Evolutionary conservation across 1,140 invertebrate genomes (phyloP).

Genomic region (Chrysomallon squamiferum): DNA sequence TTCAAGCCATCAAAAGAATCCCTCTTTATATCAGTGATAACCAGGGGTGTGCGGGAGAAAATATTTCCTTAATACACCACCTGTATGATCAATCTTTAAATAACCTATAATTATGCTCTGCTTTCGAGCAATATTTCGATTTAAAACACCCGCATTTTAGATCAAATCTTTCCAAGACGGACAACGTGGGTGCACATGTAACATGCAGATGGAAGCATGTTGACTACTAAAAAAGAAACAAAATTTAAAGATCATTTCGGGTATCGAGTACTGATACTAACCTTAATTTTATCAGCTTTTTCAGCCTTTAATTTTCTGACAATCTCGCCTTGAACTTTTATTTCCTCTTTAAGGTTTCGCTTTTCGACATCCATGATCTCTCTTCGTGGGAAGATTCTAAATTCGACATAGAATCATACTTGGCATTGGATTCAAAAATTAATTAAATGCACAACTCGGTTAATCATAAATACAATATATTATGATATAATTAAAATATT

Average conservation of each 20-base stretch:
- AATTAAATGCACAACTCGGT: no score
- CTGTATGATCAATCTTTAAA: no score
- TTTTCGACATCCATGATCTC: conserved; percentile 20
- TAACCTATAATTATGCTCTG: no score
- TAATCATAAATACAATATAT: no score
- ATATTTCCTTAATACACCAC: no score
- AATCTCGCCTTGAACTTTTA: conserved; percentile 80
- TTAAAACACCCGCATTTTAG: not conserved
- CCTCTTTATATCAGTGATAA: no score
- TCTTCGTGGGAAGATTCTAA: not conserved
- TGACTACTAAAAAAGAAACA: not conserved
- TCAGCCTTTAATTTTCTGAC: conserved; percentile 81
- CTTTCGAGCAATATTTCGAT: no score
- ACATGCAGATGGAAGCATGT: not conserved
- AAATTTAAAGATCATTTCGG: not conserved
- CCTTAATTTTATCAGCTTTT: conserved; percentile 71
- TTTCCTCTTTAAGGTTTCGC: conserved; percentile 66
- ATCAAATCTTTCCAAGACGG: not conserved
- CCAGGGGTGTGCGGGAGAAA: no score
- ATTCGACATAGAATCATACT: not conserved
- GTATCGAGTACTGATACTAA: conserved; percentile 16
- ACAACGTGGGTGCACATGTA: not conserved
- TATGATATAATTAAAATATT: no score
- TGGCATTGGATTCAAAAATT: not conserved
- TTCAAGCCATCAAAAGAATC: no score